Evolutionary conservation across 2,888 invertebrate species (phyloP).

Genomic region (Automeris io): DNA sequence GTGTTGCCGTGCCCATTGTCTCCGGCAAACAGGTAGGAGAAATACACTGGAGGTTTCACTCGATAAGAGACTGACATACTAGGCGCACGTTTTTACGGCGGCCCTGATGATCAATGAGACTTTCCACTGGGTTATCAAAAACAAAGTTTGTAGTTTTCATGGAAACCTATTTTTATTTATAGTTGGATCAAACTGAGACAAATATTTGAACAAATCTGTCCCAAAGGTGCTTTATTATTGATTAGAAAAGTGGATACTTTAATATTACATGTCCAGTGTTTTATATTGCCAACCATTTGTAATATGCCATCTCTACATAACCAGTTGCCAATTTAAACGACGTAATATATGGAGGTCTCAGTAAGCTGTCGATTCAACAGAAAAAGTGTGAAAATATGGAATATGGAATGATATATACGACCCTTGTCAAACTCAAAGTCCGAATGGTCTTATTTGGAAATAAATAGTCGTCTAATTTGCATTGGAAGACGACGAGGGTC

Average conservation of each 20-base stretch:
- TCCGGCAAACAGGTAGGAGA: too few relatives aligned
- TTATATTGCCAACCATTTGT: neutral
- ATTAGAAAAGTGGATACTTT: too few relatives aligned
- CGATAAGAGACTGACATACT: too few relatives aligned
- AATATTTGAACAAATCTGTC: neutral
- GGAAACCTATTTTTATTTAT: too few relatives aligned
- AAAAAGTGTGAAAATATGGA: slow-evolving; percentile 50
- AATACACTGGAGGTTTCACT: too few relatives aligned
- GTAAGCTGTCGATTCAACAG: slow-evolving; percentile 35
- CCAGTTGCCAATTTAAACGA: slow-evolving; percentile 7
- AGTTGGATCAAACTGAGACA: too few relatives aligned
- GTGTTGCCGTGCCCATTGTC: too few relatives aligned
- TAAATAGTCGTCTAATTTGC: slow-evolving; percentile 44
- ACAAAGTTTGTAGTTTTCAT: too few relatives aligned
- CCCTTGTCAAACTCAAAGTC: slow-evolving; percentile 44
- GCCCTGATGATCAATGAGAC: too few relatives aligned
- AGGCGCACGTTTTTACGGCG: too few relatives aligned
- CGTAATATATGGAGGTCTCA: slow-evolving; percentile 49
- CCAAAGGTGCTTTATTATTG: neutral
- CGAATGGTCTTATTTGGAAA: slow-evolving; percentile 38
- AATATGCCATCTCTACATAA: slow-evolving; percentile 5
- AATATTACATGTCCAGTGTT: too few relatives aligned
- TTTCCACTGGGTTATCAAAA: too few relatives aligned
- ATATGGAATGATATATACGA: slow-evolving; percentile 46
- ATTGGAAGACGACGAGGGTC: slow-evolving; percentile 24